Percentiles rank a stretch among this genome's conserved stretches.
Evolutionary conservation across 2,888 invertebrate species (phyloP).

Genomic region (Drosophila demipolita): DNA sequence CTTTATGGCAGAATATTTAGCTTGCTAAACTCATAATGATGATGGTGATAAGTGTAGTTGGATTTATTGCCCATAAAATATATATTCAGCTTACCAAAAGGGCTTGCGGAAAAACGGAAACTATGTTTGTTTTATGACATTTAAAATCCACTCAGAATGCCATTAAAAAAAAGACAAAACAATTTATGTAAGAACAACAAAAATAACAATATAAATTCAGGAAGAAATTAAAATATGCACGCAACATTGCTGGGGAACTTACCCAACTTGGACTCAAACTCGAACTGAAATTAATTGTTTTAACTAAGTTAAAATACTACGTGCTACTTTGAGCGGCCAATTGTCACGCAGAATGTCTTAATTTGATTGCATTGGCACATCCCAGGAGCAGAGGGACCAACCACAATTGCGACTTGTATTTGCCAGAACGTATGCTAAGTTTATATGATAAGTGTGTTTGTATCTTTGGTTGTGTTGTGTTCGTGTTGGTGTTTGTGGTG

Average conservation of each 20-base stretch:
- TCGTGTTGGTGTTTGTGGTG: constrained; percentile 12
- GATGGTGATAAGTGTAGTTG: constrained; percentile 23
- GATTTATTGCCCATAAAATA: constrained; percentile 5
- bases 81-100: constrained; percentile 8
- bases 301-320: constrained; percentile 19
- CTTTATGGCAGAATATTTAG: constrained; percentile 36
- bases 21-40: constrained; percentile 33
- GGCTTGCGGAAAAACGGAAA: not conserved
- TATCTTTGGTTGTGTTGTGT: not conserved
- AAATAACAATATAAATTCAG: not conserved
- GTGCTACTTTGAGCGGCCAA: constrained; percentile 29
- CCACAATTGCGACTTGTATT: constrained; percentile 30
- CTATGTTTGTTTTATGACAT: constrained; percentile 14
- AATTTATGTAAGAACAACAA: constrained; percentile 28
- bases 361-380: constrained; percentile 46
- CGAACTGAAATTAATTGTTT: constrained; percentile 41
- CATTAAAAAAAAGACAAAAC: constrained; percentile 47
- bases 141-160: constrained; percentile 54
- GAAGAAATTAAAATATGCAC: constrained; percentile 13
- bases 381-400: not conserved
- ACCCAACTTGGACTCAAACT: constrained; percentile 3
- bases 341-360: constrained; percentile 51
- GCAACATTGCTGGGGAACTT: constrained; percentile 6
- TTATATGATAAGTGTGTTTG: constrained; percentile 20
- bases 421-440: constrained; percentile 29